Percentiles rank a stretch among this genome's conserved stretches.
These are phyloP conservation scores for Amyelois transitella DNA, from an alignment of 1,140 invertebrate genomes.

Conservation along the genomic window DNA sequence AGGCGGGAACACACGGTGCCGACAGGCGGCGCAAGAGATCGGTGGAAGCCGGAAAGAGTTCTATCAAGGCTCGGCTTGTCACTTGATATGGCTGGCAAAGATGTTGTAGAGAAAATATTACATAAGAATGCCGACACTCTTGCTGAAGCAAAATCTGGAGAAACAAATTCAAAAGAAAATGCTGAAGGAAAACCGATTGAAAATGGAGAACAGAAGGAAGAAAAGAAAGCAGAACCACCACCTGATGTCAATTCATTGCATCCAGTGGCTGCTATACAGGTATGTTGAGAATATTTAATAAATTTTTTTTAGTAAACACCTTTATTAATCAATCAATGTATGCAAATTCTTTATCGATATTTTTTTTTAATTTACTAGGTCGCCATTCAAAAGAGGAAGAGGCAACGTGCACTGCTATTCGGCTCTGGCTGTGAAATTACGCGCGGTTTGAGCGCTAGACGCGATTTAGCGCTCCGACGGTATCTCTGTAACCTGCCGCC, in stretches of 20 bases:
- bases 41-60: slow-evolving; percentile 85
- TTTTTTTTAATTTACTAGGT: too few species aligned
- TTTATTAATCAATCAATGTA: too few species aligned
- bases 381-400: slow-evolving; percentile 63
- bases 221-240: slow-evolving; percentile 21
- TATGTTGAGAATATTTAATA: slow-evolving; percentile 25
- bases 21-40: slow-evolving; percentile 77
- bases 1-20: slow-evolving; percentile 74
- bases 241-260: slow-evolving; percentile 60
- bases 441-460: slow-evolving; percentile 78
- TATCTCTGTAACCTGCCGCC: slow-evolving; percentile 78
- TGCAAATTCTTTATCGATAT: too few species aligned
- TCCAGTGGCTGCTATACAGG: slow-evolving; percentile 79
- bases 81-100: slow-evolving; percentile 79
- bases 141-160: slow-evolving; percentile 9
- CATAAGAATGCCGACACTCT: slow-evolving; percentile 67
- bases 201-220: slow-evolving; percentile 28
- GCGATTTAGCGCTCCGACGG: slow-evolving; percentile 78
- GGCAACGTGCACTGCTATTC: slow-evolving; percentile 62
- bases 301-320: too few species aligned
- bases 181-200: slow-evolving; percentile 18
- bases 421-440: slow-evolving; percentile 70
- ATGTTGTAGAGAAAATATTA: slow-evolving; percentile 77
- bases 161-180: background rate
- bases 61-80: slow-evolving; percentile 84